Evolutionary conservation across 2,888 invertebrate genomes (phyloP).

Genomic region (Trilocha varians): DNA sequence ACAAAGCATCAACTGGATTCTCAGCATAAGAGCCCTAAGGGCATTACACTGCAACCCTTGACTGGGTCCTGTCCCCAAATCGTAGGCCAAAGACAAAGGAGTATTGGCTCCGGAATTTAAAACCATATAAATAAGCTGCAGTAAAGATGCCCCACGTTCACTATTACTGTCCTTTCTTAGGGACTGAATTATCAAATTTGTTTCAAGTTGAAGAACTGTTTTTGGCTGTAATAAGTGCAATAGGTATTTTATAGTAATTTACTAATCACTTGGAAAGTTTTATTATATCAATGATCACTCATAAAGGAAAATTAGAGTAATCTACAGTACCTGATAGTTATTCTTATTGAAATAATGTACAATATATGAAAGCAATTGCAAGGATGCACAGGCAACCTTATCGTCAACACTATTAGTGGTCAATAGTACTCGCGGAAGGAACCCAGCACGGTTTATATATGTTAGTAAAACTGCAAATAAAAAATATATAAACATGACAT

Average conservation of each 20-base stretch:
- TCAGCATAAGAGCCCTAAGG: constrained; percentile 53
- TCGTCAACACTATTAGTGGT: constrained; percentile 37
- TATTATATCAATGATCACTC: background rate
- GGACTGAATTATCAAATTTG: constrained; percentile 39
- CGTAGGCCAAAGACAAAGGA: constrained; percentile 40
- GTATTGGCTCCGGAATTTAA: constrained; percentile 38
- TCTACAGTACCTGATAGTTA: constrained; percentile 39
- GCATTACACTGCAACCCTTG: constrained; percentile 33
- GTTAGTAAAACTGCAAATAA: constrained; percentile 37
- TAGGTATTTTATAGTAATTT: background rate
- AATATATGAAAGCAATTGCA: constrained; percentile 46
- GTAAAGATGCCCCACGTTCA: constrained; percentile 40
- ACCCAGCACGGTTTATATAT: constrained; percentile 42
- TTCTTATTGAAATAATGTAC: constrained; percentile 49
- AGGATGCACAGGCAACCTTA: constrained; percentile 45
- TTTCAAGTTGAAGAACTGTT: constrained; percentile 45
- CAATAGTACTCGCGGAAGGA: constrained; percentile 37
- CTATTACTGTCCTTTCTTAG: constrained; percentile 40
- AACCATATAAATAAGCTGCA: constrained; percentile 48
- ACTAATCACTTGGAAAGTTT: background rate
- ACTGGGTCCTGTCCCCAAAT: constrained; percentile 19
- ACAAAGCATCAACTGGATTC: constrained; percentile 55
- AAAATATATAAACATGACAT: too few species aligned
- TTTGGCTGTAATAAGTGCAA: constrained; percentile 38
- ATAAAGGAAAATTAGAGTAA: background rate